Percentiles rank a stretch among this genome's conserved stretches.
phyloP scores from a whole-genome alignment of 2,113 vertebrate species.

The Percopsis transmontana region DNA sequence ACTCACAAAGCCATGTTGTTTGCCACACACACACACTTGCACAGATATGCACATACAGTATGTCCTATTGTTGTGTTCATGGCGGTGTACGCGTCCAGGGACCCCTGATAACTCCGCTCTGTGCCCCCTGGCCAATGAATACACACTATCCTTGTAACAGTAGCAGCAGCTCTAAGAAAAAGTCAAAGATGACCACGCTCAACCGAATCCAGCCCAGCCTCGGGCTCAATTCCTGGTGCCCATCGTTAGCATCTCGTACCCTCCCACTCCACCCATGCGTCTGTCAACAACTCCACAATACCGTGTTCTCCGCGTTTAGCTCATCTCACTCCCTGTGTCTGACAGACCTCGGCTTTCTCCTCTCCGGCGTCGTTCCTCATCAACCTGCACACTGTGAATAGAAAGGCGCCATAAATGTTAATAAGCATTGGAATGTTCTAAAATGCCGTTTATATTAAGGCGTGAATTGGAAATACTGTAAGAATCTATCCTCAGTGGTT shows the following conservation, averaged over 20 bases:
- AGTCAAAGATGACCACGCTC: constrained; percentile 14
- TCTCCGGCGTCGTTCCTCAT: constrained; percentile 12
- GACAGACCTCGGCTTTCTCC: constrained; percentile 33
- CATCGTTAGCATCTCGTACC: constrained; percentile 32
- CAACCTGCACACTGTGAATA: constrained; percentile 66
- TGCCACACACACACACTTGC: too few species aligned
- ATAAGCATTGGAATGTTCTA: constrained; percentile 46
- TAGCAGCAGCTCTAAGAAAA: constrained; percentile 8
- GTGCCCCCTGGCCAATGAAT: too few species aligned
- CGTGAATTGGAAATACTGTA: constrained; percentile 14
- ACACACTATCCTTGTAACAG: constrained; percentile 1
- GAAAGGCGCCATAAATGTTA: constrained; percentile 43
- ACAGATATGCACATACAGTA: too few species aligned
- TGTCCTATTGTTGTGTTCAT: too few species aligned
- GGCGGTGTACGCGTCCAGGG: too few species aligned
- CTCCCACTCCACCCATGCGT: constrained; percentile 17
- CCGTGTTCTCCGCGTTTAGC: constrained; percentile 26
- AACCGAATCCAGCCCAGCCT: constrained; percentile 41
- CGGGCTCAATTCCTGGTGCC: constrained; percentile 35
- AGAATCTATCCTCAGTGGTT: constrained; percentile 17
- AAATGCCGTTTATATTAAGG: constrained; percentile 31
- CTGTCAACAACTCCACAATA: constrained; percentile 21
- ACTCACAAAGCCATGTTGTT: too few species aligned
- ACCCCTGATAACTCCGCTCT: too few species aligned
- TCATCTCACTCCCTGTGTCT: constrained; percentile 35